Evolutionary conservation across 2,797 vertebrate genomes (phyloP), one percentile per base, ranked within the genome.

Genomic region (Lophotriccus pileatus): DNA sequence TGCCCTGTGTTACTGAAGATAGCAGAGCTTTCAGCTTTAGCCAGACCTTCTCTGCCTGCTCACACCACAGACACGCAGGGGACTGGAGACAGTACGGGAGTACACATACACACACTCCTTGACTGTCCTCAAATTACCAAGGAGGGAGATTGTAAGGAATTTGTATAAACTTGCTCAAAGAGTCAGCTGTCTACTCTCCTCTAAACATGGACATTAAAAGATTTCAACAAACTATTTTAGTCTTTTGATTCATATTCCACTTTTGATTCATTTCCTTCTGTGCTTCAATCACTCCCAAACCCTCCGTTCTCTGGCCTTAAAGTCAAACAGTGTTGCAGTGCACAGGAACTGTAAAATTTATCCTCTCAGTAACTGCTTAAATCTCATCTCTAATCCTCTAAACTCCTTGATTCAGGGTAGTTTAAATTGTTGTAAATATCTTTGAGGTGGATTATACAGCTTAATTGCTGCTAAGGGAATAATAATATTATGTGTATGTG

Each of bases 401-500:
- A 96, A 96, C 74, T 87, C 70, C 58, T 89, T 87, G 82, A 78
- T 94, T 96, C 80, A 77, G 86, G 39, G 77, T 89, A 94, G 85
- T 96, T 96, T 91, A 96, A 95, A 95, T 89, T 94, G 94, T 87
- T 94, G 84, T 84, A 94, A 95, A 96, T 96, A 96, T 93, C 83
- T 94, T 74, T 93, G 84, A 90, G 91, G 91, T 94, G 91, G 95
- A 96, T 95, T 97, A 94, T 75, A 50, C 74, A 74, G 75, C 86
- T 94, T 96, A 96, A 96, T 97, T 95, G 81, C 91, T 91, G 77
- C 84, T 95, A 82, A 90, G 93, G 93, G 92, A 97, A 82, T 96
- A 97, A 95, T 87, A 93, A 93, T 75, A 69, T 94, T 91, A 95
- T 90, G 84, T 91, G 39, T 90, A 83, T 93, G 21, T 93, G 83